These are phyloP conservation scores for Hydrolagus colliei DNA, from an alignment of 2,797 vertebrate genomes.

Conservation along the genomic window DNA sequence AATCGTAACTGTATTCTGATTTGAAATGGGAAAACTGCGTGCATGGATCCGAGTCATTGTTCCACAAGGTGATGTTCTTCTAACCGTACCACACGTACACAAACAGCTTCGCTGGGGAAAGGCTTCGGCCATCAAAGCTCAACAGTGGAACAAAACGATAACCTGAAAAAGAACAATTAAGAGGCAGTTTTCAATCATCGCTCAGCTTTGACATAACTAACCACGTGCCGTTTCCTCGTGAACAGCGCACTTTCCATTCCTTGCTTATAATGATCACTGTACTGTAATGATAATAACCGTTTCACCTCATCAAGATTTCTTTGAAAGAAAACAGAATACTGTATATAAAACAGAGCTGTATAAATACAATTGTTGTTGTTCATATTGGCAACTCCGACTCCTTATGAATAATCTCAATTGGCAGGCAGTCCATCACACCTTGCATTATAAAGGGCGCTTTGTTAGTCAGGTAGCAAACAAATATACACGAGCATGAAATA, in stretches of 20 bases:
- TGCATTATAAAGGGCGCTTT: not conserved
- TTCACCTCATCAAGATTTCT: too few relatives aligned
- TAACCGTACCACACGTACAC: slow-evolving; percentile 64
- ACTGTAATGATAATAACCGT: too few relatives aligned
- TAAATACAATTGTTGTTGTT: too few relatives aligned
- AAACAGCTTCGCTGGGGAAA: slow-evolving; percentile 70
- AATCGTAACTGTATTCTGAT: slow-evolving; percentile 28
- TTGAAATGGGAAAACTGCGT: not conserved
- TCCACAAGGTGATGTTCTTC: slow-evolving; percentile 26
- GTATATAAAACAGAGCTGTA: too few relatives aligned
- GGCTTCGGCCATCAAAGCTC: slow-evolving; percentile 53
- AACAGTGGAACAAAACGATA: slow-evolving; percentile 69
- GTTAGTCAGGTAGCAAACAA: not conserved
- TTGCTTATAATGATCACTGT: too few relatives aligned
- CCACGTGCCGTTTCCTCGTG: too few relatives aligned
- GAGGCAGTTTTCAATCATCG: not conserved
- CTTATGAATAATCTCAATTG: too few relatives aligned
- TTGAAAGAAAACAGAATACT: too few relatives aligned
- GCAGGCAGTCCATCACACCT: not conserved
- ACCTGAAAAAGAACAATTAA: slow-evolving; percentile 53
- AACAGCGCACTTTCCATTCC: too few relatives aligned
- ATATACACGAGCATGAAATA: not conserved
- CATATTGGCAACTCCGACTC: too few relatives aligned
- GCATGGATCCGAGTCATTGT: not conserved
- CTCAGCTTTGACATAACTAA: too few relatives aligned